These are phyloP conservation scores for Hypsopygia costalis DNA, from an alignment of 2,888 invertebrate species.

Conservation along the genomic window DNA sequence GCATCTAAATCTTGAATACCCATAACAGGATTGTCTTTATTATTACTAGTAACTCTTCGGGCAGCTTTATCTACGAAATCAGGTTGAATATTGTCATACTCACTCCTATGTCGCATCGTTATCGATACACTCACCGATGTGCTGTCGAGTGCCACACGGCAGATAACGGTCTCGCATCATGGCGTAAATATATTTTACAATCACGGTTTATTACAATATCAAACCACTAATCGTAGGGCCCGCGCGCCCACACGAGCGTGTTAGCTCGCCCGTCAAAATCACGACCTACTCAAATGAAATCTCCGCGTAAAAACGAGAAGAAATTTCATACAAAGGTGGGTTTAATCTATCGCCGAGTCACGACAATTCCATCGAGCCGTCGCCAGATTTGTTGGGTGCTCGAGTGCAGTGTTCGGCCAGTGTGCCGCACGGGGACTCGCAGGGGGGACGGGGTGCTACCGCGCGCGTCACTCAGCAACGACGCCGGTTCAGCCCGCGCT, in stretches of 20 bases:
- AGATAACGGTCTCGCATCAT: conserved; percentile 55
- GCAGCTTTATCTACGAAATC: conserved; percentile 17
- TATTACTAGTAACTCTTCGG: conserved; percentile 13
- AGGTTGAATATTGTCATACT: conserved; percentile 15
- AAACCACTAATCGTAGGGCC: conserved; percentile 36
- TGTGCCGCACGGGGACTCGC: conserved; percentile 32
- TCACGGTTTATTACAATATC: conserved; percentile 53
- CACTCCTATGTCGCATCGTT: conserved; percentile 36
- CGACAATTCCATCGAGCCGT: conserved; percentile 51
- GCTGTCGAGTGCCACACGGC: conserved; percentile 43
- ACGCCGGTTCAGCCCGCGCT: conserved; percentile 22
- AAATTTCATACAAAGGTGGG: conserved; percentile 55
- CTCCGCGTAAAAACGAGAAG: conserved; percentile 54
- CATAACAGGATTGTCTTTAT: conserved; percentile 17
- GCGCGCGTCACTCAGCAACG: conserved; percentile 31
- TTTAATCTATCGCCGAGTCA: conserved; percentile 54
- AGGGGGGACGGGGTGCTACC: conserved; percentile 46
- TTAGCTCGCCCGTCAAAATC: conserved; percentile 46
- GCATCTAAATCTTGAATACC: conserved; percentile 12
- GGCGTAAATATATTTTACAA: conserved; percentile 55
- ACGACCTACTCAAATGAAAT: conserved; percentile 44
- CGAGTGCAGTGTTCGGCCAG: conserved; percentile 47
- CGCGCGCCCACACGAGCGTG: conserved; percentile 45
- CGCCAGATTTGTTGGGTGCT: conserved; percentile 59
- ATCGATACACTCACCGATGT: conserved; percentile 48